Evolutionary conservation across 1,140 invertebrate genomes (phyloP).

Genomic region (Pogonus chalceus): DNA sequence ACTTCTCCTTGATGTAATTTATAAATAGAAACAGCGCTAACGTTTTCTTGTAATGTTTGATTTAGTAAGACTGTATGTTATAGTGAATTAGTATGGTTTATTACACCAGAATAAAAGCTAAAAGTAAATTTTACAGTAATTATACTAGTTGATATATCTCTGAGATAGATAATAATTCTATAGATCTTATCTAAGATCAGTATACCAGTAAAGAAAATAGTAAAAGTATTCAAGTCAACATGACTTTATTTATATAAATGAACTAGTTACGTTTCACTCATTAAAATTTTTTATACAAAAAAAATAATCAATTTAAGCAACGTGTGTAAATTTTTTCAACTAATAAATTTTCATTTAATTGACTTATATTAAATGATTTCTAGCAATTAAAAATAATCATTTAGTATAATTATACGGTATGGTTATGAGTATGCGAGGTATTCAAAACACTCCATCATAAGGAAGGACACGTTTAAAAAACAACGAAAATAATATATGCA

Average conservation of each 20-base stretch:
- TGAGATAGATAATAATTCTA: neutral
- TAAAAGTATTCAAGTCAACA: too few relatives aligned
- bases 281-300: neutral
- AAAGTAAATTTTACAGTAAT: too few relatives aligned
- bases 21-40: too few relatives aligned
- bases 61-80: too few relatives aligned
- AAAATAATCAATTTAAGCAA: neutral
- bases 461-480: neutral
- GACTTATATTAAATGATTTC: constrained; percentile 7
- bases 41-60: too few relatives aligned
- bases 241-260: too few relatives aligned
- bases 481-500: neutral
- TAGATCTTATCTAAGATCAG: neutral
- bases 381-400: constrained; percentile 8
- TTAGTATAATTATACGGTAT: constrained; percentile 2
- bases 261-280: neutral
- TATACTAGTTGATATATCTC: neutral
- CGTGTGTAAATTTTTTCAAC: neutral
- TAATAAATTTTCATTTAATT: constrained; percentile 8
- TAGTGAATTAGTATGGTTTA: too few relatives aligned
- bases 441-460: constrained; percentile 4
- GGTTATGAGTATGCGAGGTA: neutral
- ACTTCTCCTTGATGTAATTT: too few relatives aligned
- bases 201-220: neutral
- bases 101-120: too few relatives aligned